Evolutionary conservation across 2,888 invertebrate genomes (phyloP), one percentile per base, ranked within the genome.

Genomic region (Eristalis arbustorum): DNA sequence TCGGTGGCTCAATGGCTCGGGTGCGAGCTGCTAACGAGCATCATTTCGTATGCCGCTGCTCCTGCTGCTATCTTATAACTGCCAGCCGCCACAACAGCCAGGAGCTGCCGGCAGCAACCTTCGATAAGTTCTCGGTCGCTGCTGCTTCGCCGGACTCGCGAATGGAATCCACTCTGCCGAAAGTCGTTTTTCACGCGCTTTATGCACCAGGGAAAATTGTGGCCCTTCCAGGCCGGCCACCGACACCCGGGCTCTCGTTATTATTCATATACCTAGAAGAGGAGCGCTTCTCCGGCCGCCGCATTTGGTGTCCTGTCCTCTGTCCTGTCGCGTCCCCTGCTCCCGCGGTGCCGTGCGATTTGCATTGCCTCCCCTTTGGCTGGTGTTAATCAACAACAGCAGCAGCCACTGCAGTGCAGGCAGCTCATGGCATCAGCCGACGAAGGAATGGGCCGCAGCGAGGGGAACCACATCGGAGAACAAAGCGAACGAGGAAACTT

Each of bases 171-270:
- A 1, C 31, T 31, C 31, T 40, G 62, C 66, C 77, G 69, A 73
- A 69, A 87, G 77, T 83, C 87, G 87, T 87, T 87, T 87, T 87
- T 87, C 83, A 87, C 87, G 87, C 87, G 87, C 79, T 83, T 83
- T 87, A 87, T 87, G 78, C 78, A 83, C 78, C 83, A 63, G 25
- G 63, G 83, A 87, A 83, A 83, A 87, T 87, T 67, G 66, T 28
- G 22, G 64, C 66, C 71, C 42, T 72, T 72, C 61, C 40, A 61
- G 61, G 2, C 25, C 25, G 25, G 2, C 28, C 18, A 13, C 63
- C 67, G 23, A n/a, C n/a, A n/a, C n/a, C n/a, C 59, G 23, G 57
- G 31, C 73, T 85, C 73, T 85, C 87, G 87, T 87, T 87, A 87
- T 87, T 87, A 87, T 87, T 87, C 87, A 87, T 87, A 87, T 78